Base-by-base conservation (phyloP, 2,797 vertebrate species). In the Enteromius viviparus region DNA sequence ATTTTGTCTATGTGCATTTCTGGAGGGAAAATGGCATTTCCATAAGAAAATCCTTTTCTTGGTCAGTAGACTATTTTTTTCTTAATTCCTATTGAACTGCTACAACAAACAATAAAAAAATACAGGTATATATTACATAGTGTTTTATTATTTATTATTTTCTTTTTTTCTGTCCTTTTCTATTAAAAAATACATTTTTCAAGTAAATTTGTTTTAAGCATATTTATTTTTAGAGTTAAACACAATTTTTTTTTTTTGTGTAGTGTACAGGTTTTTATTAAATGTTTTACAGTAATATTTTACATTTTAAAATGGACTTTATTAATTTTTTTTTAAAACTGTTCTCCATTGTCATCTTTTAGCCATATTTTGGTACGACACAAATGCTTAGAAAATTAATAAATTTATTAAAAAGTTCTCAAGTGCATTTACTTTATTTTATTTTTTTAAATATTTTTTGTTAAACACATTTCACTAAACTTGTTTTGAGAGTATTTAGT, bases 1-100 rank as follows among this genome's bases (percentile, higher is more conserved):
- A 0, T 66, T 68, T 26, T 82, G 62, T n/a, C 26, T 51, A 9
- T 17, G 23, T 76, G 23, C 71, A 34, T 76, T 76, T 76, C 72
- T 76, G 49, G 32, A 53, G 70, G 26, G 32, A 65, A 51, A 51
- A 53, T 75, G 42, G 1, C 21, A 51, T 51, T 64, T 79, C 34
- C 21, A 55, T 23, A 37, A 11, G 53, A n/a, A 60, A 60, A 26
- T 42, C 0, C 0, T 60, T 76, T 76, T 76, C 37, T 19, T 26
- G 40, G 60, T 60, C 4, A 1, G n/a, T 76, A 23, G 51, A 17
- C 17, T 23, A 23, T 23, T 5, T 17, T 55, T 19, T 15, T 14
- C 10, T 15, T 40, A n/a, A 26, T 76, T 76, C 37, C 12, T 58
- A 40, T 53, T 49, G 4, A 34, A 72, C 12, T 1, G 4, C 53